Evolutionary conservation across 2,113 vertebrate genomes (phyloP), one percentile per base, ranked within the genome.

Genomic region (Ia io): DNA sequence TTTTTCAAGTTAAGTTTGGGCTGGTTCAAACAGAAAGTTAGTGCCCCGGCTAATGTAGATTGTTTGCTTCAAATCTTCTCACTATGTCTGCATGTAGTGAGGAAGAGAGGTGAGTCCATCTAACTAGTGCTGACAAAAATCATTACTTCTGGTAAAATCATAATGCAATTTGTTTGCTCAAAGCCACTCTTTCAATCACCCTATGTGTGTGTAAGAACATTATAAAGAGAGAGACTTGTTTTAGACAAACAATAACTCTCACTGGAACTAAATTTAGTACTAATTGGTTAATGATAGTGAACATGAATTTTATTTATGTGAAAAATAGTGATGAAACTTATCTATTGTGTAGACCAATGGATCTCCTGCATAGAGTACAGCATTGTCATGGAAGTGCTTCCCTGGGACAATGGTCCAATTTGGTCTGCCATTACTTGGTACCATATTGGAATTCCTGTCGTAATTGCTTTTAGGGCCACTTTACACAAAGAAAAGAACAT

Each of bases 221-320:
- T 59, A 70, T 37, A 88, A 92, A 85, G 44, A 92, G 88, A 73
- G 12, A 92, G 20, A 49, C 91, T 67, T 88, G 85, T 67, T 84
- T 92, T 61, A 74, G 37, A 88, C 2, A 49, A 69, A 76, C 0
- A 73, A 7, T 3, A 83, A 20, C 78, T 85, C n/a, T 94, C 53
- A 61, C 9, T 69, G 16, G n/a, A 25, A 90, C 82, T 53, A 56
- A 70, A 91, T 56, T 79, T 88, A 89, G 28, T n/a, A 42, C 49
- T 79, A 37, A 4, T 51, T 74, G 49, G 30, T 42, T 71, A 84
- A 71, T 25, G 40, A 44, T 23, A 47, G 3, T 44, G 90, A 20
- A 22, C 13, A 37, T 28, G 28, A 91, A 61, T 40, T 89, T 80
- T 61, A 82, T 17, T n/a, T 65, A 5, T 42, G 17, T 89, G 42